phyloP scores from a whole-genome alignment of 2,888 invertebrate genomes.

The Trissonchulus sp. region DNA sequence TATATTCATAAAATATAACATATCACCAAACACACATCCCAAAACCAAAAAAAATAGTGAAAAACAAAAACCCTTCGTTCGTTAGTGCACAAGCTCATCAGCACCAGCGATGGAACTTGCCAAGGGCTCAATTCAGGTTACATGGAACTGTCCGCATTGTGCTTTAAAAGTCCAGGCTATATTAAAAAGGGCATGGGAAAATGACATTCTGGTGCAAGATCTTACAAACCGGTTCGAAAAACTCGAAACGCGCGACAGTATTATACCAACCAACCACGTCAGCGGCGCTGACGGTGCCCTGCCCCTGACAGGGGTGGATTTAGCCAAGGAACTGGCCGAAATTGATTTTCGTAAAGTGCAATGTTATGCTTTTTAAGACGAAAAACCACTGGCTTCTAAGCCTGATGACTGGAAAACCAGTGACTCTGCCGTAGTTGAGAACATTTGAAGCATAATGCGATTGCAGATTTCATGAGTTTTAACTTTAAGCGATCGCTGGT shows the following conservation, averaged over 20 bases:
- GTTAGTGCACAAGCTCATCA: too few species aligned
- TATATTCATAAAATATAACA: too few species aligned
- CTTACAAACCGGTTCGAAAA: neutral
- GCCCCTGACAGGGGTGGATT: neutral
- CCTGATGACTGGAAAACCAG: neutral
- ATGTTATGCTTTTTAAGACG: neutral
- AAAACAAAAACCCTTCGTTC: too few species aligned
- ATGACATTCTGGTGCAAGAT: neutral
- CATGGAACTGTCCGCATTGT: slow-evolving; percentile 13
- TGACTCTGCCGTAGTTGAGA: neutral
- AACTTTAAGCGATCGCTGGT: slow-evolving; percentile 1
- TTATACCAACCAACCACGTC: neutral
- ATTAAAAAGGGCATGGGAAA: neutral
- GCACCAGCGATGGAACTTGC: neutral
- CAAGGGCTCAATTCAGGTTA: neutral
- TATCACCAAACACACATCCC: too few species aligned
- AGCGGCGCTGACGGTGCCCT: too few species aligned
- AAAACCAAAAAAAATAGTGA: too few species aligned
- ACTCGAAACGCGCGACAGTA: slow-evolving; percentile 1
- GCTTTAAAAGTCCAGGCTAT: neutral
- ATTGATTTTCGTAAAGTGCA: neutral
- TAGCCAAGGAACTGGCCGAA: neutral
- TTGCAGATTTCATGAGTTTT: neutral
- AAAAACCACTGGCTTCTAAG: neutral
- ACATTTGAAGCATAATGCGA: neutral